Percentiles rank a stretch among this genome's conserved stretches.
These are phyloP conservation scores for Orestias chungarensis DNA, from an alignment of 2,797 vertebrate genomes.

Conservation along the genomic window DNA sequence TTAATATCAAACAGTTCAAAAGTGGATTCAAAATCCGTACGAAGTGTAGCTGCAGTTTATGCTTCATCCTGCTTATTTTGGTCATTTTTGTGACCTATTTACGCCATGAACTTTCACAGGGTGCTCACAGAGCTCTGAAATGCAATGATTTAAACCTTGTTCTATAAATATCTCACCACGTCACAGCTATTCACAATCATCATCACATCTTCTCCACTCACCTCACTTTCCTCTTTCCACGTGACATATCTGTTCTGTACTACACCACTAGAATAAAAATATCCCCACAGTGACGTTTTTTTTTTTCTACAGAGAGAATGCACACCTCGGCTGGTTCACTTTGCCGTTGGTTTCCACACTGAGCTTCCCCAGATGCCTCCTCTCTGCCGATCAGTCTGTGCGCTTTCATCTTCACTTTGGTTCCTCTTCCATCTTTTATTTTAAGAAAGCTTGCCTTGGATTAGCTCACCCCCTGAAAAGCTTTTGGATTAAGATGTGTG, in stretches of 20 bases:
- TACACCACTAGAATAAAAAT: constrained; percentile 62
- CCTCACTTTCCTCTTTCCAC: constrained; percentile 21
- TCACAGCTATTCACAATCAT: constrained; percentile 41
- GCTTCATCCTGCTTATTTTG: constrained; percentile 14
- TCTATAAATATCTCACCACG: constrained; percentile 52
- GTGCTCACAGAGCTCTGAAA: constrained; percentile 11
- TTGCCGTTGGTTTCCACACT: constrained; percentile 25
- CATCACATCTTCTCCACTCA: constrained; percentile 32
- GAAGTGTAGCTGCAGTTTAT: constrained; percentile 6
- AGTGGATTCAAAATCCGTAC: neutral
- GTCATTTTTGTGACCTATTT: constrained; percentile 37
- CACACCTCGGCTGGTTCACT: constrained; percentile 27
- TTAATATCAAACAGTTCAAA: neutral
- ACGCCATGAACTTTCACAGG: constrained; percentile 19
- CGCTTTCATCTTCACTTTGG: constrained; percentile 70
- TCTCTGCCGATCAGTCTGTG: constrained; percentile 48
- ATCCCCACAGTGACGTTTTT: constrained; percentile 25
- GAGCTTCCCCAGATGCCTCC: constrained; percentile 50
- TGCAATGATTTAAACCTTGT: constrained; percentile 26
- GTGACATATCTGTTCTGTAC: constrained; percentile 34
- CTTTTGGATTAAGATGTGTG: constrained; percentile 54
- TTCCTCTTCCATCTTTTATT: constrained; percentile 55
- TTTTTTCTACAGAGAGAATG: constrained; percentile 14
- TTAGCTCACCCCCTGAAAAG: constrained; percentile 52
- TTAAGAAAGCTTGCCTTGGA: constrained; percentile 59